phyloP scores from a whole-genome alignment of 2,113 vertebrate genomes.

The Datnioides undecimradiatus region DNA sequence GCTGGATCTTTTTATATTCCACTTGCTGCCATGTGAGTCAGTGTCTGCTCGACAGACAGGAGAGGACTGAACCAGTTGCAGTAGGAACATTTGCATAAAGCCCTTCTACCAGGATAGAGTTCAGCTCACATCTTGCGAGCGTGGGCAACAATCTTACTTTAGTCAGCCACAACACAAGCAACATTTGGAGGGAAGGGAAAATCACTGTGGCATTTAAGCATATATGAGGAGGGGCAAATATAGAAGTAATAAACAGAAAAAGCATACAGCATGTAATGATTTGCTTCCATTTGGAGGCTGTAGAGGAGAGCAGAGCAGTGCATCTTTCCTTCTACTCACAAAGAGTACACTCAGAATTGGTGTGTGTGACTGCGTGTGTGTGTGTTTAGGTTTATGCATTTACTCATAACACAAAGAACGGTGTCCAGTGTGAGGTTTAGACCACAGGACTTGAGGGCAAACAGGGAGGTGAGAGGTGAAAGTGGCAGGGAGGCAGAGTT shows the following conservation, averaged over 20 bases:
- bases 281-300: slow-evolving; percentile 20
- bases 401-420: background rate
- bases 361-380: background rate
- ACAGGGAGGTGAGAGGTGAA: slow-evolving; percentile 46
- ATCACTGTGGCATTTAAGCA: slow-evolving; percentile 16
- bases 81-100: slow-evolving; percentile 24
- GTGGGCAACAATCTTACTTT: slow-evolving; percentile 10
- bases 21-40: slow-evolving; percentile 30
- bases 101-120: slow-evolving; percentile 15
- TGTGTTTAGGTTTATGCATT: background rate
- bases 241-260: slow-evolving; percentile 16
- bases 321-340: slow-evolving; percentile 24
- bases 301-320: background rate
- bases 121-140: background rate
- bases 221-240: background rate
- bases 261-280: slow-evolving; percentile 18
- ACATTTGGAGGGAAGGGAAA: background rate
- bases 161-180: slow-evolving; percentile 24
- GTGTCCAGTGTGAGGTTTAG: background rate
- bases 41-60: slow-evolving; percentile 16
- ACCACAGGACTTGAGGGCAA: slow-evolving; percentile 13
- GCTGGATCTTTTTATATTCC: slow-evolving; percentile 19
- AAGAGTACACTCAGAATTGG: background rate
- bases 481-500: slow-evolving; percentile 27
- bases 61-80: slow-evolving; percentile 20